Evolutionary conservation across 1,140 invertebrate genomes (phyloP).

Genomic region (Caenorhabditis briggsae): DNA sequence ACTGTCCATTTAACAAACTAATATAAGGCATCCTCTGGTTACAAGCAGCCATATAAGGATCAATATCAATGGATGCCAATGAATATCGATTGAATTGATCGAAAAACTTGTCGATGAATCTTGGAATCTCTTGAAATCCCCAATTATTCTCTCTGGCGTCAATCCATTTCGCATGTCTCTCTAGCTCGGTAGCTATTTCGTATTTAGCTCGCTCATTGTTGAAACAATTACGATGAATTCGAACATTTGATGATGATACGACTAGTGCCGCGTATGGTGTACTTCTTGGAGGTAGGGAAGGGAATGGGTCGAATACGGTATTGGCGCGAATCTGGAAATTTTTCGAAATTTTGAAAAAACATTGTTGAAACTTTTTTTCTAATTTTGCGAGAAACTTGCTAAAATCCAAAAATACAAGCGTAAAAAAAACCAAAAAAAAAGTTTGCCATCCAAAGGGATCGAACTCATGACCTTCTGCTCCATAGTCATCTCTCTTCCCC

Average conservation of each 20-base stretch:
- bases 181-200: conserved; percentile 93
- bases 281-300: conserved; percentile 82
- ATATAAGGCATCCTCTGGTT: conserved; percentile 74
- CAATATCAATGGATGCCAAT: conserved; percentile 73
- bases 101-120: conserved; percentile 80
- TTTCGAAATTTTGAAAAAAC: conserved; percentile 78
- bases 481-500: too few relatives aligned
- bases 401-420: too few relatives aligned
- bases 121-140: conserved; percentile 81
- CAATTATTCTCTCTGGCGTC: conserved; percentile 95
- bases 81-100: conserved; percentile 78
- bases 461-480: too few relatives aligned
- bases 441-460: too few relatives aligned
- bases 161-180: conserved; percentile 92
- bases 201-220: conserved; percentile 90
- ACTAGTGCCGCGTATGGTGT: conserved; percentile 83
- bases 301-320: conserved; percentile 88
- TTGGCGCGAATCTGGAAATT: conserved; percentile 89
- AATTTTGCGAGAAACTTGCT: too few relatives aligned
- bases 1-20: conserved; percentile 72
- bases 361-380: too few relatives aligned
- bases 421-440: too few relatives aligned
- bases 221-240: conserved; percentile 91
- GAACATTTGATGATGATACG: conserved; percentile 89
- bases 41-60: conserved; percentile 77